Conservation (phyloP, 2,113 vertebrate species). For the Archilochus colubris region DNA sequence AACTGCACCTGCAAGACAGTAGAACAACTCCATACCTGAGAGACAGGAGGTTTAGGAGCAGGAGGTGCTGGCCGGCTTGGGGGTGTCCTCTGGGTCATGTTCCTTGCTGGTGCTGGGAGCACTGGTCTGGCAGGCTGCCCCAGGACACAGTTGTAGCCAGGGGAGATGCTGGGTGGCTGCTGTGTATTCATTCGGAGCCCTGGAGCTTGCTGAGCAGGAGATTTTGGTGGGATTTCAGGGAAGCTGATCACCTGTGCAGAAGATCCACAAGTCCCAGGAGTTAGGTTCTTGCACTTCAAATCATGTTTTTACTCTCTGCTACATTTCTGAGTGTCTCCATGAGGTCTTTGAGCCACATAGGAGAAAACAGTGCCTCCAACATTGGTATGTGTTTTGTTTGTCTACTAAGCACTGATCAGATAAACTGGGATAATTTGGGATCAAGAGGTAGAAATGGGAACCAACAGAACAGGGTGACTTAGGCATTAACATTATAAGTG, state of each 20-base stretch:
- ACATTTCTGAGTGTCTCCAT: fast-evolving
- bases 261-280: not conserved
- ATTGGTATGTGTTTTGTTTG: fast-evolving
- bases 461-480: not conserved
- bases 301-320: fast-evolving
- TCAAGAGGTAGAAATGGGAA: not conserved
- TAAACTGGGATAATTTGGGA: not conserved
- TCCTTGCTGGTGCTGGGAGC: not conserved
- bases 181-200: not conserved
- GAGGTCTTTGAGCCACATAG: not conserved
- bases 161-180: not conserved
- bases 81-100: slow-evolving; percentile 61
- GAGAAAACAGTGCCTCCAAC: not conserved
- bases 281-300: not conserved
- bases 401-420: not conserved
- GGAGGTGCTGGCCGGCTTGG: slow-evolving; percentile 78
- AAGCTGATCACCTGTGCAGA: slow-evolving; percentile 58
- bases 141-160: not conserved
- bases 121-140: not conserved
- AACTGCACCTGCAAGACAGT: not conserved
- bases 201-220: slow-evolving; percentile 59
- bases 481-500: fast-evolving
- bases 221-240: slow-evolving; percentile 57
- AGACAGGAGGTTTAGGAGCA: slow-evolving; percentile 52
- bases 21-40: slow-evolving; percentile 46